phyloP scores from a whole-genome alignment of 2,113 vertebrate genomes.

The Brevimyrus niger region DNA sequence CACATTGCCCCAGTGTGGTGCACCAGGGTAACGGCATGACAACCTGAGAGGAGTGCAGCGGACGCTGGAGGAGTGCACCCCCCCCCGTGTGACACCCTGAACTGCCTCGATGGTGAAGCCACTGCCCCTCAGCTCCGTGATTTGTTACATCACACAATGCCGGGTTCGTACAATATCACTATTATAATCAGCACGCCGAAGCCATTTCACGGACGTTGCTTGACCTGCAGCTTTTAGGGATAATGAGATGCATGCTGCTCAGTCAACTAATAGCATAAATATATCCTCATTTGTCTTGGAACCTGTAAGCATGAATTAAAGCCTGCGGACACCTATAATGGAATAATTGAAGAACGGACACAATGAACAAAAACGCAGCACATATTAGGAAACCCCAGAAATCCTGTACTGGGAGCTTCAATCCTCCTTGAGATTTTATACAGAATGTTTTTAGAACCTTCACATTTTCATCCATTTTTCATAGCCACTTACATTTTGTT shows the following conservation, averaged over 20 bases:
- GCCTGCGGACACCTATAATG: neutral
- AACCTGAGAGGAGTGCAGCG: neutral
- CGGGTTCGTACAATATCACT: neutral
- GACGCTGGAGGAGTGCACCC: too few species aligned
- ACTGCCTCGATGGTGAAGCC: neutral
- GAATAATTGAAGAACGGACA: neutral
- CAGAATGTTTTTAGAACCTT: neutral
- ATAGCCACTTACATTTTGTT: neutral
- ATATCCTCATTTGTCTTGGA: neutral
- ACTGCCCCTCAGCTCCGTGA: neutral
- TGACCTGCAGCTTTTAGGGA: neutral
- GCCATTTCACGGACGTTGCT: neutral
- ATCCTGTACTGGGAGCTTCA: neutral
- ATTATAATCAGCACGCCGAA: neutral
- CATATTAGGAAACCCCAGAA: neutral
- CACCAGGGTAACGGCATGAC: neutral
- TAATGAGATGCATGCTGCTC: neutral
- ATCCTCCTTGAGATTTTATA: neutral
- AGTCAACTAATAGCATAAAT: neutral
- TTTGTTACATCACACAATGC: neutral
- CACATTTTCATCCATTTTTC: neutral
- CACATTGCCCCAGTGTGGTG: conserved; percentile 8
- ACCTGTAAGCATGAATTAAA: neutral
- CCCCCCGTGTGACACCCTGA: neutral
- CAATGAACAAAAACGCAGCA: neutral